Percentiles rank a stretch among this genome's conserved stretches.
Conservation (phyloP, 1,140 invertebrate species). For the Caenorhabditis remanei region DNA sequence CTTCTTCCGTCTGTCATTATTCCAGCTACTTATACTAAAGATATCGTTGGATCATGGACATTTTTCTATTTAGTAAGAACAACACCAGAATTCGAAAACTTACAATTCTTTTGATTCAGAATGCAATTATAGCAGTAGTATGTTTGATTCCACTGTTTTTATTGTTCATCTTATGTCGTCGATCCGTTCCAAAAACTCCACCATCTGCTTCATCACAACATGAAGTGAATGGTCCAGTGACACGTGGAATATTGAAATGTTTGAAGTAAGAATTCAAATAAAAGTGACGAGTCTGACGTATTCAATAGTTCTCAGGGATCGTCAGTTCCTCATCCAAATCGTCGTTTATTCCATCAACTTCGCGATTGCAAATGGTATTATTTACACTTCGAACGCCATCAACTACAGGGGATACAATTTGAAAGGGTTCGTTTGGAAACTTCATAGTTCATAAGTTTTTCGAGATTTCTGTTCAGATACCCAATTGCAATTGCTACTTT, state of each 20-base stretch:
- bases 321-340: constrained; percentile 37
- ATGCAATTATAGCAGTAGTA: background rate
- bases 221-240: constrained; percentile 31
- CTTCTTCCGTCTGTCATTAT: constrained; percentile 23
- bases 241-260: constrained; percentile 29
- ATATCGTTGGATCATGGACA: background rate
- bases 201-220: constrained; percentile 22
- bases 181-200: constrained; percentile 19
- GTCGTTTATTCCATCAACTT: constrained; percentile 24
- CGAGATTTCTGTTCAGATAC: background rate
- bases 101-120: background rate
- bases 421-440: background rate
- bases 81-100: background rate
- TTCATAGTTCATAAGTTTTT: background rate
- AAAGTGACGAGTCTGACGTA: background rate
- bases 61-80: background rate
- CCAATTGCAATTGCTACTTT: constrained; percentile 29
- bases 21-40: background rate
- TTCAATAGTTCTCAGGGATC: constrained; percentile 42
- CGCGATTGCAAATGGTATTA: constrained; percentile 30
- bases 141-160: constrained; percentile 29
- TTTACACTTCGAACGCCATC: constrained; percentile 23
- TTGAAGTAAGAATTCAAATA: background rate
- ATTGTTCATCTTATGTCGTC: constrained; percentile 13
- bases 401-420: constrained; percentile 39